Evolutionary conservation across 2,797 vertebrate genomes (phyloP).

Genomic region (Allobates femoralis): DNA sequence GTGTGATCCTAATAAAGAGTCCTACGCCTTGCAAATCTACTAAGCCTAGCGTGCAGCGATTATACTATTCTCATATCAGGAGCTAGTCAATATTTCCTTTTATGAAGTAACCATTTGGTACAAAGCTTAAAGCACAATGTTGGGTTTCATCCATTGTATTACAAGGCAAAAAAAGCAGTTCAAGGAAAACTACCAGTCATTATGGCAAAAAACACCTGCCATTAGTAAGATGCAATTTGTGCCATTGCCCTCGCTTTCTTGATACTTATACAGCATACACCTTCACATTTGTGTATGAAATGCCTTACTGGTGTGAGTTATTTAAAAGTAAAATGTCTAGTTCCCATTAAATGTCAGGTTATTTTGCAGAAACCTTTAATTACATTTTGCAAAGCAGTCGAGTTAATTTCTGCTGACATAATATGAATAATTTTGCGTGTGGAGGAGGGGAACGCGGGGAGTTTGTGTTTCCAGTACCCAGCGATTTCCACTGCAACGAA

Average conservation of each 20-base stretch:
- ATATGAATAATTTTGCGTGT: constrained; percentile 10
- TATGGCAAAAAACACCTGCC: background rate
- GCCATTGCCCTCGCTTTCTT: background rate
- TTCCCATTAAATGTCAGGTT: constrained; percentile 14
- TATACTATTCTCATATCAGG: too few relatives aligned
- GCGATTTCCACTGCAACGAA: background rate
- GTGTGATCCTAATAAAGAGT: too few relatives aligned
- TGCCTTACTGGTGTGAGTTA: background rate
- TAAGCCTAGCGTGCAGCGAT: too few relatives aligned
- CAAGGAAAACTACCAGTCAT: background rate
- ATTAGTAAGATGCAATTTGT: background rate
- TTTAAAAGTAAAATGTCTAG: constrained; percentile 1
- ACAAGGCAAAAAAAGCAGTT: background rate
- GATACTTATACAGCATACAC: background rate
- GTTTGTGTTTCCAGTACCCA: background rate
- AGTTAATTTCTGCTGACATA: constrained; percentile 30
- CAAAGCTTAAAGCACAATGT: too few relatives aligned
- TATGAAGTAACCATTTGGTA: too few relatives aligned
- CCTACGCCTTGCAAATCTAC: too few relatives aligned
- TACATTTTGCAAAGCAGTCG: background rate
- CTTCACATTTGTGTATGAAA: background rate
- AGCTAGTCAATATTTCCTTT: too few relatives aligned
- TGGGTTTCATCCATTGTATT: background rate
- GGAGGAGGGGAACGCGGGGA: constrained; percentile 12
- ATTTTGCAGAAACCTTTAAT: constrained; percentile 19